Evolutionary conservation across 2,888 invertebrate species (phyloP).

Genomic region (Liodrosophila aerea): DNA sequence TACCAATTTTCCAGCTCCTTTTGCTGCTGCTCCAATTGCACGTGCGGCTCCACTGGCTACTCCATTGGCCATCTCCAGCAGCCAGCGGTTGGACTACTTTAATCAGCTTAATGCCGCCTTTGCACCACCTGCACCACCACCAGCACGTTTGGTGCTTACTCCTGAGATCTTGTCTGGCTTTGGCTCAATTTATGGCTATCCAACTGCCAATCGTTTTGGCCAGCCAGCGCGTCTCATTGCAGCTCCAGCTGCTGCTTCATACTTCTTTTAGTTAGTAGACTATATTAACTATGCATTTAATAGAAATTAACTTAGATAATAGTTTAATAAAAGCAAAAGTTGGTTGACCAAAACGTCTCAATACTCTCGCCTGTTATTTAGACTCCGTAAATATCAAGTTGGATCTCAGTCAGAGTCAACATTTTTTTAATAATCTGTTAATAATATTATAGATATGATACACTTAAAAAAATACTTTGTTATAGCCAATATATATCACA

Average conservation of each 20-base stretch:
- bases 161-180: conserved; percentile 39
- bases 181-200: conserved; percentile 26
- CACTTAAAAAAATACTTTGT: conserved; percentile 14
- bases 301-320: too few species aligned
- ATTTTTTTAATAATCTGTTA: too few species aligned
- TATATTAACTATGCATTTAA: too few species aligned
- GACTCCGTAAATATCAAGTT: too few species aligned
- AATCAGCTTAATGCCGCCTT: conserved; percentile 71
- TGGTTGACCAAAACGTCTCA: conserved; percentile 48
- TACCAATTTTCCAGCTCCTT: conserved; percentile 13
- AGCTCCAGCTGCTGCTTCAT: conserved; percentile 34
- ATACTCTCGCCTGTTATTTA: too few species aligned
- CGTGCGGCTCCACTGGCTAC: conserved; percentile 4
- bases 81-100: conserved; percentile 72
- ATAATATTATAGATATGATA: too few species aligned
- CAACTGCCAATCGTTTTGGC: conserved; percentile 30
- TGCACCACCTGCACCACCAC: conserved; percentile 41
- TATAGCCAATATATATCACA: conserved; percentile 51
- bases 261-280: conserved; percentile 25
- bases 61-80: conserved; percentile 63
- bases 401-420: too few species aligned
- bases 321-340: conserved; percentile 44
- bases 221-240: conserved; percentile 46
- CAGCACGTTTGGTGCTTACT: conserved; percentile 52
- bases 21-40: conserved; percentile 24